Conservation (phyloP, 1,140 invertebrate genomes). For the Penaeus indicus region DNA sequence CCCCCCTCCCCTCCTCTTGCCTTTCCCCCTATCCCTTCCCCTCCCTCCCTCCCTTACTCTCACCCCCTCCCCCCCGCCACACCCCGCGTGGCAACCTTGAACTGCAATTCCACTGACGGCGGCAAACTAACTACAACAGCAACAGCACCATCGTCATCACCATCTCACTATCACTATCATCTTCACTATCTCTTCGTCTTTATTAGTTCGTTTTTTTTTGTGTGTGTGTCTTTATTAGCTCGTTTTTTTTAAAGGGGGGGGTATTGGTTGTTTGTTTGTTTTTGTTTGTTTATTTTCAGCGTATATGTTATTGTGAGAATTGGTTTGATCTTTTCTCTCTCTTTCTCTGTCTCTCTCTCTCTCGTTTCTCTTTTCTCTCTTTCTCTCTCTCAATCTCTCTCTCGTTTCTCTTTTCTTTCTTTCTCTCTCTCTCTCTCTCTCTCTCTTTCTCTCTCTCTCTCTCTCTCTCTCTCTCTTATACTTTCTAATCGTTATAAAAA, state of each 20-base stretch:
- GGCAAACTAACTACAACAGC: too few relatives aligned
- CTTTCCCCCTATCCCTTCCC: too few relatives aligned
- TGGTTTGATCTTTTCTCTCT: not conserved
- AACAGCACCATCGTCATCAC: too few relatives aligned
- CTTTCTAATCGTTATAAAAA: not conserved
- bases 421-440: not conserved
- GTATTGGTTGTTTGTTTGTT: not conserved
- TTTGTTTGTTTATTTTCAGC: not conserved
- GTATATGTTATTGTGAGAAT: not conserved
- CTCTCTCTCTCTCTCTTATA: not conserved
- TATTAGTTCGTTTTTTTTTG: not conserved
- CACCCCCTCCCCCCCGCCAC: too few relatives aligned
- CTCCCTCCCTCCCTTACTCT: too few relatives aligned
- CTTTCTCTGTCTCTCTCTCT: constrained; percentile 36
- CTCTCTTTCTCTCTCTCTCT: not conserved
- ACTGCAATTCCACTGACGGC: too few relatives aligned
- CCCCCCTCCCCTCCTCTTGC: too few relatives aligned
- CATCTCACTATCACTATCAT: too few relatives aligned
- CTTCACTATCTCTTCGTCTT: too few relatives aligned
- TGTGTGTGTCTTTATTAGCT: not conserved
- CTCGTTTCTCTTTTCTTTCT: not conserved
- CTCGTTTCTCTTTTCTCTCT: constrained; percentile 11
- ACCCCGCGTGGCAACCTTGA: too few relatives aligned
- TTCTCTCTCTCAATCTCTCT: constrained; percentile 1
- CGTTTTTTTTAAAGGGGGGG: not conserved